Base-by-base conservation (phyloP, 2,113 vertebrate genomes). In the Gasterosteus nipponicus region DNA sequence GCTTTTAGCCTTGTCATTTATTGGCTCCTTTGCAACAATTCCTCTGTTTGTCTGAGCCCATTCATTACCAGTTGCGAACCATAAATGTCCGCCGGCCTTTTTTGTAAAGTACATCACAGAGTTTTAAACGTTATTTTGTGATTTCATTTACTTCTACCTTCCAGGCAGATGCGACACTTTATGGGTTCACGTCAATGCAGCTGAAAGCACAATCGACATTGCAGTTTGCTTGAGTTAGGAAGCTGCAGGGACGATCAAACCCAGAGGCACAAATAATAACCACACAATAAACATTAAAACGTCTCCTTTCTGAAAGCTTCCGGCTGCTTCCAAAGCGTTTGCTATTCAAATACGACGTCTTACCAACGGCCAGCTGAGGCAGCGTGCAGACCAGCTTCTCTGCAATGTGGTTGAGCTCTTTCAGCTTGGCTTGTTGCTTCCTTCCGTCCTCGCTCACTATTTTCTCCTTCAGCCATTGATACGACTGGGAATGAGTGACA, bases 381-480 rank as follows among this genome's bases (percentile, higher is more conserved):
- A 99, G 93, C 0, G 97, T 98, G 90, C 98, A 99, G 63, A 96
- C 94, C n/a, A 99, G 94, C 54, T 97, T 97, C 90, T 97, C 97
- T 0, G 97, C 96, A 1, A 99, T 97, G 31, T 97, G 98, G 16
- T 92, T 89, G 41, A 99, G 96, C 85, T 99, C 97, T 75, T 97
- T 98, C 64, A 99, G 94, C 84, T 99, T 99, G 61, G 88, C 94
- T 75, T 98, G 97, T 87, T 99, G 98, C 86, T 96, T 98, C 54
- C 96, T 94, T 56, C 98, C 98, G 47, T 99, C 97, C 72, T 99
- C 98, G 4, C 97, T 98, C 22, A 96, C 78, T 70, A 99, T 99
- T 88, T 98, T 97, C 83, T 99, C 98, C 86, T 97, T 98, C 85
- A 99, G 77, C 98, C 98, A 99, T 93, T 99, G 97, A 88, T 99